Evolutionary conservation across 2,113 vertebrate species (phyloP).

Genomic region (Panthera leo): DNA sequence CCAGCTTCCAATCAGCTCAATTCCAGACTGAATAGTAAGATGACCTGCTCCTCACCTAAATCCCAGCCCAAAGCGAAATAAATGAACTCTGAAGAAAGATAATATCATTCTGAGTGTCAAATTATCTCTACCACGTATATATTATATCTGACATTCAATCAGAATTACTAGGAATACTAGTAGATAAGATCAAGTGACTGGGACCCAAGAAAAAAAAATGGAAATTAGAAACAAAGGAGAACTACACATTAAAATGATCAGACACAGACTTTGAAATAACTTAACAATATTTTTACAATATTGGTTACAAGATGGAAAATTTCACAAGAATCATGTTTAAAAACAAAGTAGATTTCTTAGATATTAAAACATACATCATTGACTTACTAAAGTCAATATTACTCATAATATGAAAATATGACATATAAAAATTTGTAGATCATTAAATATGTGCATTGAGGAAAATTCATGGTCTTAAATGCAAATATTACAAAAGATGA

Average conservation of each 20-base stretch:
- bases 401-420: not conserved
- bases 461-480: not conserved
- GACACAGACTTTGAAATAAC: not conserved
- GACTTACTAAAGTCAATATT: not conserved
- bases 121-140: not conserved
- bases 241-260: not conserved
- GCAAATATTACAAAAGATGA: not conserved
- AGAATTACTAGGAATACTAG: not conserved
- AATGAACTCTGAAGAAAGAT: not conserved
- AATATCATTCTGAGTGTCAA: not conserved
- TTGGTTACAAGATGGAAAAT: not conserved
- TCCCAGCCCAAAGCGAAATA: not conserved
- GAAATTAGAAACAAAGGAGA: slow-evolving; percentile 25
- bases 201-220: not conserved
- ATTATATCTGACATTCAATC: slow-evolving; percentile 10
- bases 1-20: not conserved
- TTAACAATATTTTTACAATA: not conserved
- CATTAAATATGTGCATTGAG: not conserved
- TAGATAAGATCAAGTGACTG: not conserved
- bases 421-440: not conserved
- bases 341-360: not conserved
- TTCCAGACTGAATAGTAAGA: not conserved
- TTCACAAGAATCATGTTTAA: not conserved
- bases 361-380: not conserved
- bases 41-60: not conserved